Evolutionary conservation across 1,140 invertebrate species (phyloP).

Genomic region (Alviniconcha marisindica): DNA sequence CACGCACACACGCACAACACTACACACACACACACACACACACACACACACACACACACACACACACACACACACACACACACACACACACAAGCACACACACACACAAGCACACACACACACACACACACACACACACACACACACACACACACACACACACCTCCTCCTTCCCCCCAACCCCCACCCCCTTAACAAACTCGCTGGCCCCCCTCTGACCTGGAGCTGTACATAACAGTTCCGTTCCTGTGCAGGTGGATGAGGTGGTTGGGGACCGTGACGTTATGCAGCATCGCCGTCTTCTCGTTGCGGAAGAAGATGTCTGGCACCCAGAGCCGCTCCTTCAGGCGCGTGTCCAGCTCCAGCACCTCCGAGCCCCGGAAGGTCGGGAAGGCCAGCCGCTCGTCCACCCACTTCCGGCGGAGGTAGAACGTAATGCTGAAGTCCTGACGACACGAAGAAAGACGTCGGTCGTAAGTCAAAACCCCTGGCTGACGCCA

Average conservation of each 20-base stretch:
- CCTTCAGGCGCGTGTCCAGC: constrained; percentile 86
- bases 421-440: constrained; percentile 91
- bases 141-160: neutral
- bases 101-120: neutral
- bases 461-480: no score
- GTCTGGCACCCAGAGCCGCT: constrained; percentile 91
- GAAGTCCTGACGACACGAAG: constrained; percentile 65
- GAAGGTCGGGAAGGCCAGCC: constrained; percentile 82
- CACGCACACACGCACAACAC: no score
- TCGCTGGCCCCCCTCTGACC: no score
- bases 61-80: no score
- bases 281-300: constrained; percentile 73
- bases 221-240: constrained; percentile 62
- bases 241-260: constrained; percentile 66
- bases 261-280: constrained; percentile 76
- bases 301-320: constrained; percentile 88
- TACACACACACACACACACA: no score
- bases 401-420: constrained; percentile 87
- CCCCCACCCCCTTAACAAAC: neutral
- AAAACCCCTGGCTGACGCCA: no score
- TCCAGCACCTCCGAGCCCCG: constrained; percentile 77
- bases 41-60: no score
- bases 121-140: neutral
- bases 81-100: no score
- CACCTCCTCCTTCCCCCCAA: neutral